Evolutionary conservation across 1,140 invertebrate species (phyloP), one percentile per base, ranked within the genome.

Genomic region (Globodera rostochiensis): DNA sequence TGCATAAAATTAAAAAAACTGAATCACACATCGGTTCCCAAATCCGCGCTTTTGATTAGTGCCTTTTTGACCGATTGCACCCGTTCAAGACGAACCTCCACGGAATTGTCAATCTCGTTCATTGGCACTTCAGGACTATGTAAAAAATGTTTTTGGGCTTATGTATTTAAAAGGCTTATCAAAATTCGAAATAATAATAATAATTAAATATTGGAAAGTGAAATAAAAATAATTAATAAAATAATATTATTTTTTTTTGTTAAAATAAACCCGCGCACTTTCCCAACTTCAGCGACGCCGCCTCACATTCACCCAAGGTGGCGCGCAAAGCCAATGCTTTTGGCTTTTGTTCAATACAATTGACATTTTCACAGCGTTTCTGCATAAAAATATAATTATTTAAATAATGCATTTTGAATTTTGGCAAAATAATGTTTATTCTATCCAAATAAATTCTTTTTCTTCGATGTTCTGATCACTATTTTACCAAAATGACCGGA

Each of bases 41-140:
- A 21, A 9, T 84, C 86, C 50, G 85, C 82, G 9, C 86, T 85
- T 47, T 82, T 87, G 15, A 86, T 7, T 15, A 86, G n/a, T n/a
- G 85, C 86, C 67, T 87, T 77, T 71, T 86, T 86, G 5, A 86
- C 71, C 74, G 87, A 83, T 36, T 84, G 79, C 45, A 85, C 86
- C 49, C 85, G 73, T 36, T 77, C 83, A 19, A 86, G 66, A 13
- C 83, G 19, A 19, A 74, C 19, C 73, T 86, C 85, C 74, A 86
- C 74, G n/a, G 84, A 77, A 46, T 81, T 47, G 69, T 86, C 85
- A 47, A 86, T 57, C 74, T 87, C 70, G 19, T 80, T 77, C 36
- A 80, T 77, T 25, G 46, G n/a, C 49, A 69, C 70, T 9, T 69
- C 60, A 15, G 73, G 50, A 47, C 71, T 81, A 21, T 9, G 3